Conservation (phyloP, 2,113 vertebrate genomes). For the Urocitellus parryii region DNA sequence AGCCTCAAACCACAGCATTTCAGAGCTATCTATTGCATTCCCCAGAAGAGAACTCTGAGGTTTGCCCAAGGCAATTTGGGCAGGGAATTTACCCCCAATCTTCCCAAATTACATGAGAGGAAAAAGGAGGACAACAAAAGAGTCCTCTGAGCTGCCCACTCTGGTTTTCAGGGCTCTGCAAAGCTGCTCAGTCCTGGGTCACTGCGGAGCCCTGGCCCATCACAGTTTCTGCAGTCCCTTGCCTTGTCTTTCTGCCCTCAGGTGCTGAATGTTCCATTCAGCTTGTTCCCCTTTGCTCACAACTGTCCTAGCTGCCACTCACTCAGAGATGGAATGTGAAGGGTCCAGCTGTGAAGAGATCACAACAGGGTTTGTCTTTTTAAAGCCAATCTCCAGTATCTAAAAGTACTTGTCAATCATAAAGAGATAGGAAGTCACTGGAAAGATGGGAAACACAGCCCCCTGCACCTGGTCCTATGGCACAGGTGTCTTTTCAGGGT, state of each 20-base stretch:
- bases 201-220: not conserved
- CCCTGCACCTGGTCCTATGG: not conserved
- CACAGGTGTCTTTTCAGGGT: not conserved
- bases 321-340: not conserved
- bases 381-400: not conserved
- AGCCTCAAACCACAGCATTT: not conserved
- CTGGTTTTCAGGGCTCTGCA: not conserved
- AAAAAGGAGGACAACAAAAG: not conserved
- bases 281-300: not conserved
- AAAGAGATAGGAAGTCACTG: conserved; percentile 37
- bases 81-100: not conserved
- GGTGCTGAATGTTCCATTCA: not conserved
- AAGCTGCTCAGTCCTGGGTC: too few species aligned
- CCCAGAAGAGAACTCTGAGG: not conserved
- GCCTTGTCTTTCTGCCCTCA: not conserved
- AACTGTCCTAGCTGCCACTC: not conserved
- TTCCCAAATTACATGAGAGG: not conserved
- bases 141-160: not conserved
- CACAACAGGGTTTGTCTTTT: conserved; percentile 13
- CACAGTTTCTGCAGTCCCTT: not conserved
- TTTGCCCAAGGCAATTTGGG: not conserved
- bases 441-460: not conserved
- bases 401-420: conserved; percentile 21
- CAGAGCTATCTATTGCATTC: not conserved
- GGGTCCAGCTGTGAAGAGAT: conserved; percentile 10